Base-by-base conservation (phyloP, 2,113 vertebrate species). In the Caranx melampygus region DNA sequence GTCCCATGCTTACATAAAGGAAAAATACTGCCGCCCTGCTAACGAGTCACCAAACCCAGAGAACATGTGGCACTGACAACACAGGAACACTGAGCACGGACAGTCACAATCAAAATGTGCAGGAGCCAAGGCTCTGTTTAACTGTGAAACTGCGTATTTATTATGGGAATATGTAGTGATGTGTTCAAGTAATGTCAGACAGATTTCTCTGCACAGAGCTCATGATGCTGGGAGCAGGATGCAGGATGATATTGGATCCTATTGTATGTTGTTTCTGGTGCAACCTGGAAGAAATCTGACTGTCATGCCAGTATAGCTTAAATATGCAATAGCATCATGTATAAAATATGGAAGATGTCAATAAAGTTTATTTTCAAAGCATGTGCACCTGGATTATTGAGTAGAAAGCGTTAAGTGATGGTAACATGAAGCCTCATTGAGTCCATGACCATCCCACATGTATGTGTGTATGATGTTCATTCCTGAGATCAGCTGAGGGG, bases 1-100 rank as follows among this genome's bases (percentile, higher is more conserved):
- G 92, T 88, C 91, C 42, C 83, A 86, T 90, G 86, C 91, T 94
- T 93, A 94, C 79, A 83, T 87, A 81, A 90, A 88, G 78, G 82
- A 87, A 86, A 87, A 86, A 82, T 72, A 78, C 72, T 72, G 65
- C 10, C 2, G 21, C 0, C 35, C 40, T 35, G 51, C 63, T 83
- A 42, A 85, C 65, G 83, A 73, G 70, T 70, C 76, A 63, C 14
- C 12, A 1, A 54, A 63, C 42, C 55, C 34, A 73, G 68, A 52
- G n/a, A 11, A 13, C 52, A 62, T 74, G 68, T 58, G 58, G 35
- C 44, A 35, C 64, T 71, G 35, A 42, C 65, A 58, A 26, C 13
- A 72, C 34, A 18, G 61, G 35, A 54, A 62, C 16, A n/a, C 14
- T 58, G 35, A 65, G 47, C 31, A 52, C 16, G 3, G 6, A 3